Conservation (phyloP, 2,797 vertebrate species). For the Borostomias antarcticus region DNA sequence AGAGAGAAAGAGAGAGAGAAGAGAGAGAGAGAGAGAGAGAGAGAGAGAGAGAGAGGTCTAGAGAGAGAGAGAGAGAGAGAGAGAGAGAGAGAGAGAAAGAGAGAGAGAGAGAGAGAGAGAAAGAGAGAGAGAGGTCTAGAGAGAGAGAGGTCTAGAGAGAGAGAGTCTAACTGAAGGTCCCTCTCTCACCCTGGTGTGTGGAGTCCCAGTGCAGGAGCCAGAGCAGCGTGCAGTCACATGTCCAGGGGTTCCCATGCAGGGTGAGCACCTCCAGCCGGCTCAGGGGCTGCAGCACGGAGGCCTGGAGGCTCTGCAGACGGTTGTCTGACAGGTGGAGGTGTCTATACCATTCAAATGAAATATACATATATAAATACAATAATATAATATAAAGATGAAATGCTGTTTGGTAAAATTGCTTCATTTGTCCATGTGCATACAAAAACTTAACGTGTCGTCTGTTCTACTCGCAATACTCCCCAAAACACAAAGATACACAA, state of each 20-base stretch:
- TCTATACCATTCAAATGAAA: conserved; percentile 44
- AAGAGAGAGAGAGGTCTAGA: too few species aligned
- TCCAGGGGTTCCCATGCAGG: conserved; percentile 80
- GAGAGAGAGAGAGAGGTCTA: background rate
- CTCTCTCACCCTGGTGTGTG: conserved; percentile 66
- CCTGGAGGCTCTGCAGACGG: conserved; percentile 70
- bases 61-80: background rate
- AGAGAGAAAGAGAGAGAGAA: background rate
- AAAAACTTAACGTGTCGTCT: too few species aligned
- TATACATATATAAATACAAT: background rate
- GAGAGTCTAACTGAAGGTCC: background rate
- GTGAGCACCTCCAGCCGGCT: conserved; percentile 73
- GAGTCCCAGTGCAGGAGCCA: conserved; percentile 79
- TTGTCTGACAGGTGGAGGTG: conserved; percentile 82
- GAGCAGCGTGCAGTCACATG: conserved; percentile 77
- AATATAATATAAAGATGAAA: too few species aligned
- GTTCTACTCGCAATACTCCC: too few species aligned
- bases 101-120: background rate
- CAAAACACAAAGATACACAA: too few species aligned
- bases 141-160: background rate
- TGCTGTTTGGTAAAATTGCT: too few species aligned
- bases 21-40: background rate
- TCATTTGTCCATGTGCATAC: too few species aligned
- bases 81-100: background rate
- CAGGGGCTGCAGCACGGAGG: conserved; percentile 61